phyloP scores from a whole-genome alignment of 2,797 vertebrate species.

The Halcyon smyrnensis region DNA sequence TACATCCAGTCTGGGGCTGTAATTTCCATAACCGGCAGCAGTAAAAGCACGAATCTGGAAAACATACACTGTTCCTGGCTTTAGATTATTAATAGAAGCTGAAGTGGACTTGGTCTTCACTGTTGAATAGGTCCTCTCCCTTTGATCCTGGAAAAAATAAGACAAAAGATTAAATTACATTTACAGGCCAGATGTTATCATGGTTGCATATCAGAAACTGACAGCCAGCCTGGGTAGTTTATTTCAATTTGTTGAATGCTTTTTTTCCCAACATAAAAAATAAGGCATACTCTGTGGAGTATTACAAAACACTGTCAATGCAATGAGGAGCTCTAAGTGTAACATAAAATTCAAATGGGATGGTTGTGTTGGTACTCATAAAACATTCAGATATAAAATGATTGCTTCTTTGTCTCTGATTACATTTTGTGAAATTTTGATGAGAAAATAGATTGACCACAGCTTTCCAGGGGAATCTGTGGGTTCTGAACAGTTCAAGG shows the following conservation, averaged over 20 bases:
- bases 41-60: slow-evolving; percentile 98
- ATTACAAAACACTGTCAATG: slow-evolving; percentile 37
- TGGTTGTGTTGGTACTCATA: slow-evolving; percentile 36
- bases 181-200: slow-evolving; percentile 61
- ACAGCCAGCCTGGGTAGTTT: slow-evolving; percentile 50
- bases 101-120: slow-evolving; percentile 94
- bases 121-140: slow-evolving; percentile 94
- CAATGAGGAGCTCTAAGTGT: slow-evolving; percentile 45
- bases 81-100: slow-evolving; percentile 94
- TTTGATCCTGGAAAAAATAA: slow-evolving; percentile 88
- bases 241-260: slow-evolving; percentile 58
- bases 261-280: slow-evolving; percentile 10
- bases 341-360: slow-evolving; percentile 71
- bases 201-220: slow-evolving; percentile 38
- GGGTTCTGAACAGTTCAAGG: not conserved
- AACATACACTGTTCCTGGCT: slow-evolving; percentile 95
- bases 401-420: slow-evolving; percentile 26
- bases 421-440: slow-evolving; percentile 19
- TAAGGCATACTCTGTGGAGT: slow-evolving; percentile 21
- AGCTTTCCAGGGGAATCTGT: not conserved
- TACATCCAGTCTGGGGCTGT: slow-evolving; percentile 92
- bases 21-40: slow-evolving; percentile 94
- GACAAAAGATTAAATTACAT: slow-evolving; percentile 49
- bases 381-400: slow-evolving; percentile 53
- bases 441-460: not conserved